These are phyloP conservation scores for Alviniconcha strummeri DNA, from an alignment of 2,888 invertebrate species.

Conservation along the genomic window DNA sequence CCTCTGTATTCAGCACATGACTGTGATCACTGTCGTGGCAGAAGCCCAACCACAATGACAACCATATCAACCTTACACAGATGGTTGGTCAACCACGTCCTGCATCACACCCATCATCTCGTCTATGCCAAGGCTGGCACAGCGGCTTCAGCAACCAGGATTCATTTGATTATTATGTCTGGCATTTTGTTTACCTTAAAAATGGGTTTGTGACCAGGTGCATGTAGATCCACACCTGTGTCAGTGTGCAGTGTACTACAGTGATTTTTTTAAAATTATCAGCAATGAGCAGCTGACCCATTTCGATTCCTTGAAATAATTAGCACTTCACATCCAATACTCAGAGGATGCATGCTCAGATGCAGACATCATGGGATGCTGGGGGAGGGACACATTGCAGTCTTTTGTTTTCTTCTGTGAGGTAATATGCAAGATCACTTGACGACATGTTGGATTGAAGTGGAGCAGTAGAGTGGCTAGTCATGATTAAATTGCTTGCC, in stretches of 20 bases:
- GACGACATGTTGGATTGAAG: background rate
- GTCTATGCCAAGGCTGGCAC: background rate
- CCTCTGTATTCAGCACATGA: constrained; percentile 16
- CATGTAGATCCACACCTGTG: too few relatives aligned
- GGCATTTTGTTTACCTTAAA: background rate
- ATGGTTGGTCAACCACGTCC: background rate
- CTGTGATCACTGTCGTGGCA: constrained; percentile 18
- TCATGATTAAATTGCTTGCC: constrained; percentile 21
- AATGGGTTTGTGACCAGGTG: background rate
- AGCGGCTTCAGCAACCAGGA: constrained; percentile 2
- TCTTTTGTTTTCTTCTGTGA: too few relatives aligned
- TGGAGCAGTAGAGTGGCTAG: constrained; percentile 11
- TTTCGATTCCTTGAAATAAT: too few relatives aligned
- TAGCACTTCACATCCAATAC: constrained; percentile 2
- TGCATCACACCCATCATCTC: background rate
- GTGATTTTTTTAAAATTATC: too few relatives aligned
- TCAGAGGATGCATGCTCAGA: constrained; percentile 3
- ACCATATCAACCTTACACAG: constrained; percentile 19
- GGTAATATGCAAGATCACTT: too few relatives aligned
- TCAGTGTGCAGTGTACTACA: too few relatives aligned
- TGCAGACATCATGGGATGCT: background rate
- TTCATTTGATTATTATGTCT: background rate
- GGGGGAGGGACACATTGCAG: too few relatives aligned
- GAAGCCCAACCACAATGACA: background rate
- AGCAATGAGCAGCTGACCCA: too few relatives aligned